A percentile compares a stretch with the other conserved stretches of the same genome.
These are phyloP conservation scores for Acinonyx jubatus DNA, from an alignment of 2,113 vertebrate species.

Conservation along the genomic window DNA sequence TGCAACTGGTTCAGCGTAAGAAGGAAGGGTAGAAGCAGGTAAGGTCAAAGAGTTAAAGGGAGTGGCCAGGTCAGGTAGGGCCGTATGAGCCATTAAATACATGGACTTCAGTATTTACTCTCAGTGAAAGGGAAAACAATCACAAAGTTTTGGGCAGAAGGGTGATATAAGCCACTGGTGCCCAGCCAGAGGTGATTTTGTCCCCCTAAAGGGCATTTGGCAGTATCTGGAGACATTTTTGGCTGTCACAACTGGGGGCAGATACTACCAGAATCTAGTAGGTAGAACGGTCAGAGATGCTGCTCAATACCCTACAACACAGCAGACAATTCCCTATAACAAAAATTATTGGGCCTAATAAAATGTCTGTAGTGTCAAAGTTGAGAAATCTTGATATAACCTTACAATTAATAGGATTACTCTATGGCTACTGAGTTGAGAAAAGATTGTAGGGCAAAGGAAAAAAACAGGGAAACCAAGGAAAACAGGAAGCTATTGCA, in stretches of 20 bases:
- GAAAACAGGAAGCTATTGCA: not conserved
- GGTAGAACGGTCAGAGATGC: not conserved
- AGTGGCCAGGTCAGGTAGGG: not conserved
- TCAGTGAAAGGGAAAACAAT: not conserved
- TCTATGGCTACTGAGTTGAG: not conserved
- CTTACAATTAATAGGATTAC: not conserved
- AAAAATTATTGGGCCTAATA: not conserved
- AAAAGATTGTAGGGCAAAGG: not conserved
- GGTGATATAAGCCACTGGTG: not conserved
- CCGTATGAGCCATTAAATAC: not conserved
- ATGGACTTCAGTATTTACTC: not conserved
- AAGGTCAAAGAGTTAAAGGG: not conserved
- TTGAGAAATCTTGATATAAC: not conserved
- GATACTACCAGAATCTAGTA: not conserved
- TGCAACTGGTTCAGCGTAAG: not conserved
- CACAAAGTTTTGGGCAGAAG: not conserved
- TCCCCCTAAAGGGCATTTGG: not conserved
- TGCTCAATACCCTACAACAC: not conserved
- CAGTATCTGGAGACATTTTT: not conserved
- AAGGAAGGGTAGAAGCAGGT: not conserved
- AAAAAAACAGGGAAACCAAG: not conserved
- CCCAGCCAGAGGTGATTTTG: not conserved
- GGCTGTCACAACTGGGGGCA: not conserved
- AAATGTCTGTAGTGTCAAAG: not conserved
- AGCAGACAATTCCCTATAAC: not conserved